Evolutionary conservation across 2,113 vertebrate species (phyloP).

Genomic region (Tympanuchus pallidicinctus): DNA sequence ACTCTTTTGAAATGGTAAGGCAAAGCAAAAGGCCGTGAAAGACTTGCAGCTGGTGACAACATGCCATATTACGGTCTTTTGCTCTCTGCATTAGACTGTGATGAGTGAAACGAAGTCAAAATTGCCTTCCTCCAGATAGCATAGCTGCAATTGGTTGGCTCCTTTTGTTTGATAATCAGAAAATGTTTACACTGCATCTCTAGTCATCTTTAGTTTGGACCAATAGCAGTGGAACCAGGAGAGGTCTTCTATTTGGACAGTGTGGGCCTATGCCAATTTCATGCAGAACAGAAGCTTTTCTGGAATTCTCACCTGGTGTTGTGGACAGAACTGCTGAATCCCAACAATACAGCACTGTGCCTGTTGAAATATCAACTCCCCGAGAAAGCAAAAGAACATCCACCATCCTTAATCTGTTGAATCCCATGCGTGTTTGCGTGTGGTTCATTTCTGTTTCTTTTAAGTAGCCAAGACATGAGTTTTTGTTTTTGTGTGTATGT

Average conservation of each 20-base stretch:
- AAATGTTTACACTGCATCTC: neutral
- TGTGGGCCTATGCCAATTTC: too few species aligned
- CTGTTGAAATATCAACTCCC: neutral
- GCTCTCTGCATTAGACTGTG: neutral
- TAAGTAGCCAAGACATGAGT: neutral
- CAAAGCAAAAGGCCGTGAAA: neutral
- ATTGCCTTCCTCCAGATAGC: neutral
- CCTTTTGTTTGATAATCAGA: neutral
- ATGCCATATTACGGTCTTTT: neutral
- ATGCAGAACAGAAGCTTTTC: neutral
- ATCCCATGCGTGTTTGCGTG: neutral
- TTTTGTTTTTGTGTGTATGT: neutral
- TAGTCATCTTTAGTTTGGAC: neutral
- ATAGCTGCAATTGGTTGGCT: neutral
- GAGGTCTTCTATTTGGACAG: neutral
- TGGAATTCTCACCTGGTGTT: neutral
- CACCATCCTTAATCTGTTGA: neutral
- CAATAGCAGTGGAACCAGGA: neutral
- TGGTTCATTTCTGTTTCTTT: neutral
- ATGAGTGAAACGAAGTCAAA: neutral
- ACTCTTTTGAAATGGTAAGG: neutral
- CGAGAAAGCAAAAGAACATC: neutral
- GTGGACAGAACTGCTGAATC: neutral
- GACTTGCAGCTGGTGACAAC: neutral
- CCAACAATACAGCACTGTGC: too few species aligned